Base-by-base conservation (phyloP, 1,140 invertebrate genomes). In the Leucophenga varia region DNA sequence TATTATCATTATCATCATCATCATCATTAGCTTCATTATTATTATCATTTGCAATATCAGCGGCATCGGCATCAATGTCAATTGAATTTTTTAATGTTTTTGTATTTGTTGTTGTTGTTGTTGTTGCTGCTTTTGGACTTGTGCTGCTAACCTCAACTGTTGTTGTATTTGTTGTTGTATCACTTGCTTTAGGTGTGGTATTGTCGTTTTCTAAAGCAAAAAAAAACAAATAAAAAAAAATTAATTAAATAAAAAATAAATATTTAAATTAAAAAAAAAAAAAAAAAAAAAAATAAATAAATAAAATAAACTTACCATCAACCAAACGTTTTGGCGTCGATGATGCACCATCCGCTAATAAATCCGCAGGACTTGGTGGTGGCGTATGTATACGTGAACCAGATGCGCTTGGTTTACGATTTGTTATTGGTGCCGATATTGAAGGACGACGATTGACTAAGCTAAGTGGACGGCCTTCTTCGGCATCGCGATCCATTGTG, bases 341-440 rank as follows among this genome's bases (percentile, higher is more conserved):
- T n/a, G 84, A 86, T 17, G 84, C 82, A 10, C 84, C 82, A 25
- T 83, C 84, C 56, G 83, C 83, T 58, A 84, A 65, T 22, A 85
- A 69, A 52, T 84, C 82, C 43, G 82, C 78, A 3, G 82, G 82
- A 54, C 83, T 84, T 16, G 82, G 78, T 17, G 84, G 84, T 40
- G 84, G 84, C 34, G 84, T 85, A 58, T 85, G 84, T 16, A 85
- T 81, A 35, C 83, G 77, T 30, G 75, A 74, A 5, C 79, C 79
- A 43, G 61, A 65, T 18, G 61, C 35, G 17, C 35, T 18, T 35
- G 78, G 76, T 61, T 80, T 84, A 78, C 79, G 81, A 48, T 72
- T 80, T 13, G 85, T 83, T 48, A 89, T 88, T 22, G 86, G 86
- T n/a, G 87, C 87, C 22, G 86, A 87, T 57, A 88, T 88, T 55